phyloP scores from a whole-genome alignment of 1,140 invertebrate species.

The Agrypnia vestita region DNA sequence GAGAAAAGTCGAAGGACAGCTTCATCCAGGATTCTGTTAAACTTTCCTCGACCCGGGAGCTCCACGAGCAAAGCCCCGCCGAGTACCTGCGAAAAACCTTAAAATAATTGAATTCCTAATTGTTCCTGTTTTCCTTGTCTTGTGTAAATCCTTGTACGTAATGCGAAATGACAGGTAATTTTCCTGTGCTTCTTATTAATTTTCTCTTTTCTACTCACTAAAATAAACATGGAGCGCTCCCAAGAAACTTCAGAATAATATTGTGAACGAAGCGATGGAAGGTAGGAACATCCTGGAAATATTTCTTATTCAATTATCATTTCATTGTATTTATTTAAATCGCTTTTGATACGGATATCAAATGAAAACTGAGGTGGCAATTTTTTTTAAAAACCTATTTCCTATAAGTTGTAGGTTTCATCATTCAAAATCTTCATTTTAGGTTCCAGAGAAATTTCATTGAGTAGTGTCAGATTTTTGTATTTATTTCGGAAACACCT shows the following conservation, averaged over 20 bases:
- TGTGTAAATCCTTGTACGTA: conserved; percentile 16
- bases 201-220: background rate
- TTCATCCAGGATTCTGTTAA: background rate
- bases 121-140: conserved; percentile 19
- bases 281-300: no score
- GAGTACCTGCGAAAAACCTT: conserved; percentile 14
- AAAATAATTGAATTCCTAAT: conserved; percentile 42
- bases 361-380: no score
- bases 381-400: no score
- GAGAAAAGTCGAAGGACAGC: background rate
- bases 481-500: no score
- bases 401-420: no score
- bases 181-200: conserved; percentile 27
- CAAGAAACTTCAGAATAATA: background rate
- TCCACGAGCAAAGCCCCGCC: background rate
- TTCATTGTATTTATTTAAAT: no score
- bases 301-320: no score
- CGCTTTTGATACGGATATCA: no score
- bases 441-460: no score
- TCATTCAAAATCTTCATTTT: no score
- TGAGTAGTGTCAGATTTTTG: no score
- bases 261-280: background rate
- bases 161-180: conserved; percentile 40
- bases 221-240: conserved; percentile 13
- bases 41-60: background rate